Base-by-base conservation (phyloP, 2,797 vertebrate species). In the Sebastolobus alascanus region DNA sequence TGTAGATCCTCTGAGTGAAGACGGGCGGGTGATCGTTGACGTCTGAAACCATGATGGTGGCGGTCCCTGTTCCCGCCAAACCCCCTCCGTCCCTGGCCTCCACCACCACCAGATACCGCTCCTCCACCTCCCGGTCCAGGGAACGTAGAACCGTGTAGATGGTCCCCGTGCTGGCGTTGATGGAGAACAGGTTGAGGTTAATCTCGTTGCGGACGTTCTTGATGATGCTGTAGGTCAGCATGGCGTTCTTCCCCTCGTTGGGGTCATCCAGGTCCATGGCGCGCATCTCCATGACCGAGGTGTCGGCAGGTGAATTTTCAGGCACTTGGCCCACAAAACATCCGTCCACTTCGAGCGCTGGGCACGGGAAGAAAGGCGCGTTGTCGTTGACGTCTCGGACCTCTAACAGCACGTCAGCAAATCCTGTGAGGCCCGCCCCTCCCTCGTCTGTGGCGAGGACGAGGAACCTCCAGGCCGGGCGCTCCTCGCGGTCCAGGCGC, bases 301-400 rank as follows among this genome's bases (percentile, higher is more conserved):
- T 97, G 84, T 96, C 97, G 0, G 97, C 97, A 0, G 96, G 97
- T 0, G 97, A 97, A 77, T 97, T 96, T 83, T 98, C 97, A 31
- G 96, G 93, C 37, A 98, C 76, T 0, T 94, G 92, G 20, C 97
- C 97, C 0, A 90, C 77, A 40, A 98, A 98, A 46, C 97, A 98
- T 12, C 94, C 94, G 1, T 96, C 96, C 0, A 90, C 84, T 6
- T 90, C 86, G 22, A 87, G 54, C 0, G 88, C 79, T 0, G 93
- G 87, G 33, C 97, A 98, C 9, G 97, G 94, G 90, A 98, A 98
- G 43, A 96, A 92, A 2, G 97, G 97, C 0, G 94, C 83, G 0
- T 98, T 97, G 93, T 98, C 97, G 0, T 98, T 98, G 74, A 97
- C 90, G 1, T 98, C 97, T 14, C 77, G 90, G 75, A 98, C 96